Evolutionary conservation across 2,113 vertebrate species (phyloP), one percentile per base, ranked within the genome.

Genomic region (Dromas ardeola): DNA sequence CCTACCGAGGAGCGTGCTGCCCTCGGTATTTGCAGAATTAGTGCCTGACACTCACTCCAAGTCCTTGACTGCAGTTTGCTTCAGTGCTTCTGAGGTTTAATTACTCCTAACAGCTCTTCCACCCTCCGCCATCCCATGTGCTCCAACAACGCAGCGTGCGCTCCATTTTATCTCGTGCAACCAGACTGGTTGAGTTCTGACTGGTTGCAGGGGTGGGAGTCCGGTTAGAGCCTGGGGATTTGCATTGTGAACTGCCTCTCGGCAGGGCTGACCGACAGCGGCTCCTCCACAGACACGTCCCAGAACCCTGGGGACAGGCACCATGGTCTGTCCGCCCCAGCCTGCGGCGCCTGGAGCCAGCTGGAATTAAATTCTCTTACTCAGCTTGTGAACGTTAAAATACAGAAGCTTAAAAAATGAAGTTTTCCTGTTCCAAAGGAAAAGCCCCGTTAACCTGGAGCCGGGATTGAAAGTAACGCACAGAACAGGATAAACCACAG

Each of bases 311-410:
- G 61, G 73, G 52, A 45, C 47, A 6, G 65, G 70, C 34, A 50
- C 65, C 53, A 27, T 12, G 0, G 2, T 15, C 38, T n/a, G 3
- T 9, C 63, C 5, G 1, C 10, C 30, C 70, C 32, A 11, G 45
- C 12, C 53, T 3, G 26, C 6, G 2, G 34, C 59, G 42, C 50
- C 27, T 4, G 17, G 5, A 2, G 5, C 27, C 6, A 34, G 4
- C 10, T 8, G 45, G 62, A 32, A 83, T 14, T 22, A 7, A 91
- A 29, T 32, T 38, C 5, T 50, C 10, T 7, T 6, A 8, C 6
- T 17, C 20, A 47, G 19, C 17, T 11, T 18, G 45, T 4, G 20
- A 50, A 7, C 10, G 34, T 20, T 58, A 11, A 55, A 71, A 42
- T 32, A 25, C 59, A 87, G 10, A 1, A 4, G 45, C 73, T 71